Percentiles rank a stretch among this genome's conserved stretches.
Evolutionary conservation across 35 echinoderm and acorn worm species (phyloP).

Genomic region (Lytechinus variegatus): DNA sequence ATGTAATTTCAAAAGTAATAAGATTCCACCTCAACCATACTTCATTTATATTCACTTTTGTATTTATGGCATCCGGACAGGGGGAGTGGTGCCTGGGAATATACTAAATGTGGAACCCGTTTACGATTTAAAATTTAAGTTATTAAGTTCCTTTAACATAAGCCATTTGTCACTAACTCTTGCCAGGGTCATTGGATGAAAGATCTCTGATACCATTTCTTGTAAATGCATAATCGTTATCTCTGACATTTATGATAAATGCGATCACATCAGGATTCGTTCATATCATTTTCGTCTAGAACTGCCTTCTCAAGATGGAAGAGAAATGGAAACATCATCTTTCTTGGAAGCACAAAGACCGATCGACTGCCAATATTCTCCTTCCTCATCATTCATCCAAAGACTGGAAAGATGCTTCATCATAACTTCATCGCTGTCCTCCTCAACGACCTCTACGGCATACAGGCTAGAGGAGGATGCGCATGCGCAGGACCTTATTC

Average conservation of each 20-base stretch:
- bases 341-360: slow-evolving; percentile 58
- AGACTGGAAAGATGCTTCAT: slow-evolving; percentile 81
- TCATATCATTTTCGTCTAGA: slow-evolving; percentile 32
- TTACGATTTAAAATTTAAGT: too few relatives aligned
- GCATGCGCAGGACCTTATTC: slow-evolving; percentile 90
- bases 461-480: slow-evolving; percentile 83
- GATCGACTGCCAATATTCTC: slow-evolving; percentile 82
- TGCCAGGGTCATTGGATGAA: neutral
- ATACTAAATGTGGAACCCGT: too few relatives aligned
- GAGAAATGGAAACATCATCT: slow-evolving; percentile 52
- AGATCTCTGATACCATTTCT: neutral
- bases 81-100: too few relatives aligned
- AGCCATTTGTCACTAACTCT: too few relatives aligned
- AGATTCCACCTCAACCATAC: too few relatives aligned
- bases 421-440: slow-evolving; percentile 82
- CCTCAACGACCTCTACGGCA: slow-evolving; percentile 82
- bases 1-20: too few relatives aligned
- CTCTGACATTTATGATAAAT: neutral
- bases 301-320: slow-evolving; percentile 68
- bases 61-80: too few relatives aligned
- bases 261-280: neutral
- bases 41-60: too few relatives aligned
- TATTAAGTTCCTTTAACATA: too few relatives aligned
- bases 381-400: slow-evolving; percentile 68
- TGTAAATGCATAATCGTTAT: neutral